These are phyloP conservation scores for Tinea semifulvella DNA, from an alignment of 2,888 invertebrate genomes.

Conservation along the genomic window DNA sequence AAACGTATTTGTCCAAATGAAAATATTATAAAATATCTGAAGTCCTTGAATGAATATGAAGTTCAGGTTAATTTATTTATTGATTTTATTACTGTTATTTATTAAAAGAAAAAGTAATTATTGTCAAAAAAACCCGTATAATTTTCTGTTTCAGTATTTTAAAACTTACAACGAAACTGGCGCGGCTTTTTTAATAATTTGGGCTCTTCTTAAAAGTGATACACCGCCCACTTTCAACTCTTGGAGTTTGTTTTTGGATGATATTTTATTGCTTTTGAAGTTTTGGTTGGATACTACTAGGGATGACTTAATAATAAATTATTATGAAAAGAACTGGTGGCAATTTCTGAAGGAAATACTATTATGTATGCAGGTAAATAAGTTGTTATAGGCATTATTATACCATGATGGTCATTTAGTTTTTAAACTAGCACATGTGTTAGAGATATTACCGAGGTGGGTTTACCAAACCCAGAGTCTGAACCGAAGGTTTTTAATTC, in stretches of 20 bases:
- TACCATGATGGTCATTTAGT: too few relatives aligned
- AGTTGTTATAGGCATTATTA: not conserved
- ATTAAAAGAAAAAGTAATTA: not conserved
- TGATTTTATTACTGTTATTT: not conserved
- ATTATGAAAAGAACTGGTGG: slow-evolving; percentile 33
- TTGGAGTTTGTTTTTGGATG: slow-evolving; percentile 21
- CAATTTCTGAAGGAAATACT: slow-evolving; percentile 35
- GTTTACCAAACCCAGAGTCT: too few relatives aligned
- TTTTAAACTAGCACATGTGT: too few relatives aligned
- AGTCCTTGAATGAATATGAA: not conserved
- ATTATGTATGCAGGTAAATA: slow-evolving; percentile 34
- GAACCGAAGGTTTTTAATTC: too few relatives aligned
- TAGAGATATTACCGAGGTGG: too few relatives aligned
- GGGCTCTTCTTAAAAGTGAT: slow-evolving; percentile 19
- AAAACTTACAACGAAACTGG: slow-evolving; percentile 41
- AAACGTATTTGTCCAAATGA: not conserved
- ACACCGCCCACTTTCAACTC: not conserved
- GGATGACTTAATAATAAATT: slow-evolving; percentile 3
- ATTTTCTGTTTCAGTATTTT: slow-evolving; percentile 35
- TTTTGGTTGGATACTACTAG: slow-evolving; percentile 41
- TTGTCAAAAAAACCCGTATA: not conserved
- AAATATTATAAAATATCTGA: not conserved
- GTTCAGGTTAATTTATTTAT: slow-evolving; percentile 1
- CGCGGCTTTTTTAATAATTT: slow-evolving; percentile 35
- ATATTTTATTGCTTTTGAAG: slow-evolving; percentile 33